Percentiles rank a stretch among this genome's conserved stretches.
Evolutionary conservation across 2,888 invertebrate genomes (phyloP).

Genomic region (Andrena bucephala): DNA sequence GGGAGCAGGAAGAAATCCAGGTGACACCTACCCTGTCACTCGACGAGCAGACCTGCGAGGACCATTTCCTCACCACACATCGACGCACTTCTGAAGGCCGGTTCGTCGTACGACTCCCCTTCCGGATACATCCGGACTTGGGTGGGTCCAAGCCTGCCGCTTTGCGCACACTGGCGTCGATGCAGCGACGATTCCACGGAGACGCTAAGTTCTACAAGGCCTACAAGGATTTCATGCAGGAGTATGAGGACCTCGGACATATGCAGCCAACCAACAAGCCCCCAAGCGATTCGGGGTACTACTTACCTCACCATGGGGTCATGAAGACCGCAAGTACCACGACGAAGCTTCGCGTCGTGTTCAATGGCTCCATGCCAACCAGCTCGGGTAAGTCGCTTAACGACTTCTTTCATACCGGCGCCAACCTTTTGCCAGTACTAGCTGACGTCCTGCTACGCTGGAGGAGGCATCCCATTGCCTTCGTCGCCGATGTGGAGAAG

Average conservation of each 20-base stretch:
- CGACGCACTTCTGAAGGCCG: not conserved
- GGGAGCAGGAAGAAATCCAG: not conserved
- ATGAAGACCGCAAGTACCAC: not conserved
- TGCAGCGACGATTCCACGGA: not conserved
- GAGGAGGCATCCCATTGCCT: no score
- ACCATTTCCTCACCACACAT: not conserved
- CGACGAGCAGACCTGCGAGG: not conserved
- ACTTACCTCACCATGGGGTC: constrained; percentile 13
- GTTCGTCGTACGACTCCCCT: not conserved
- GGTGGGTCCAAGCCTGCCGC: not conserved
- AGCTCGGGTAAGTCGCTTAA: not conserved
- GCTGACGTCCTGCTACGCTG: no score
- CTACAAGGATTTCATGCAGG: not conserved
- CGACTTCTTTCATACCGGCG: not conserved
- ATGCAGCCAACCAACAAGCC: not conserved
- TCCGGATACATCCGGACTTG: rapidly evolving
- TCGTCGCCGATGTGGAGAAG: no score
- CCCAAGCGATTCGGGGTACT: rapidly evolving
- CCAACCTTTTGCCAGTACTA: no score
- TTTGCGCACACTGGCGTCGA: not conserved
- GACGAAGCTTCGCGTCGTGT: constrained; percentile 2
- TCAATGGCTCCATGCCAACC: not conserved
- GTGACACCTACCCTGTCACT: not conserved
- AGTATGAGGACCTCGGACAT: not conserved
- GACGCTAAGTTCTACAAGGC: not conserved